Conservation (phyloP, 2,113 vertebrate genomes). For the Percina caprodes region DNA sequence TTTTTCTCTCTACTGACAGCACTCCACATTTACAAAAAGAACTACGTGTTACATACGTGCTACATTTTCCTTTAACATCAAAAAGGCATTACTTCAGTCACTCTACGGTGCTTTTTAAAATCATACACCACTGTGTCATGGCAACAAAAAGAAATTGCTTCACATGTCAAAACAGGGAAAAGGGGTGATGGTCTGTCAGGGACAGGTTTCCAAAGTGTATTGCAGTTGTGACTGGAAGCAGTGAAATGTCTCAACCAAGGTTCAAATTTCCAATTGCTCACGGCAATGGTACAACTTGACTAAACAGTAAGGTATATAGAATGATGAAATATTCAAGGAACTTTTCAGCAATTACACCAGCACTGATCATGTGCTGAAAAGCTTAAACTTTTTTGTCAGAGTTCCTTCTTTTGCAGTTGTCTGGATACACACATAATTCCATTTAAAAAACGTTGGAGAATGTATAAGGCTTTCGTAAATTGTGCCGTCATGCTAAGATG, state of each 20-base stretch:
- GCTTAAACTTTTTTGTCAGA: constrained; percentile 3
- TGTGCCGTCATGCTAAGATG: constrained; percentile 4
- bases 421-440: constrained; percentile 14
- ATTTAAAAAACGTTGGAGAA: neutral
- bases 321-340: constrained; percentile 60
- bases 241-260: neutral
- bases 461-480: neutral
- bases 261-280: constrained; percentile 20
- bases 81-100: constrained; percentile 25
- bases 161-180: constrained; percentile 2
- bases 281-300: constrained; percentile 12
- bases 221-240: constrained; percentile 3
- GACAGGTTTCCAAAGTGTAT: constrained; percentile 9
- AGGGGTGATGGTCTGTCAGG: neutral
- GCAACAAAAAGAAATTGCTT: constrained; percentile 18
- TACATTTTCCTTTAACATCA: constrained; percentile 1
- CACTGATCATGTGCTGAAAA: constrained; percentile 12
- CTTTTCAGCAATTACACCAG: constrained; percentile 3
- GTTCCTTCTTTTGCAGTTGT: constrained; percentile 6
- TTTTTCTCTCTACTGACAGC: too few species aligned
- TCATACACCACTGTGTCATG: neutral
- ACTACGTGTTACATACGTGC: too few species aligned
- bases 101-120: constrained; percentile 8
- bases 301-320: constrained; percentile 7
- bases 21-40: too few species aligned